Evolutionary conservation across 2,797 vertebrate species (phyloP).

Genomic region (Triplophysa bombifrons): DNA sequence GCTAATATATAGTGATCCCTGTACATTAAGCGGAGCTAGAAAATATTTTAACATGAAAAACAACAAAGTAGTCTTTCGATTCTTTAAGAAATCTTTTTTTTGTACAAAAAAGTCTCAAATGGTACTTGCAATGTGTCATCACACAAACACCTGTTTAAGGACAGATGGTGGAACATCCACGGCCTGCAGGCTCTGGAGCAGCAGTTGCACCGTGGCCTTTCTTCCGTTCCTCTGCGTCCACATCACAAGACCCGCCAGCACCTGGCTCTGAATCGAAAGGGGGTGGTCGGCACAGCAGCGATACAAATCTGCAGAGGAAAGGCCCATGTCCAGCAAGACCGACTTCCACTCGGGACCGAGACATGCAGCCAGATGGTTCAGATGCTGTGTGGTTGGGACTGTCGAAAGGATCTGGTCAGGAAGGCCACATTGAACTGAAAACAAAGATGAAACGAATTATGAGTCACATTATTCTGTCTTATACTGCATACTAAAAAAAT

Average conservation of each 20-base stretch:
- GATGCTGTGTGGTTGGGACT: slow-evolving; percentile 83
- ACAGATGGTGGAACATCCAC: slow-evolving; percentile 77
- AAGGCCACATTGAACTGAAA: slow-evolving; percentile 67
- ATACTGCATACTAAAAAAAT: neutral
- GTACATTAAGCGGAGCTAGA: neutral
- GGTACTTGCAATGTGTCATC: slow-evolving; percentile 39
- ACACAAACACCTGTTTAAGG: slow-evolving; percentile 75
- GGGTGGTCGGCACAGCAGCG: slow-evolving; percentile 84
- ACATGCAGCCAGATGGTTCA: slow-evolving; percentile 81
- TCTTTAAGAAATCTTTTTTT: too few species aligned
- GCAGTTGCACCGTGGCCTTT: slow-evolving; percentile 78
- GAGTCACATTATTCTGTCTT: neutral
- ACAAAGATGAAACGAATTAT: slow-evolving; percentile 12
- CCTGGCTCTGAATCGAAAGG: slow-evolving; percentile 79
- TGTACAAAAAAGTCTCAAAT: too few species aligned
- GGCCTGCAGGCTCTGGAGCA: slow-evolving; percentile 74
- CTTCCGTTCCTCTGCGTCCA: slow-evolving; percentile 84
- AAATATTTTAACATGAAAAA: neutral
- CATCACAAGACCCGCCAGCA: slow-evolving; percentile 81
- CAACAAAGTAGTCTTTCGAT: too few species aligned
- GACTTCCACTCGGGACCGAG: slow-evolving; percentile 87
- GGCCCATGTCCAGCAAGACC: slow-evolving; percentile 83
- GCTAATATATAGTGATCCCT: neutral
- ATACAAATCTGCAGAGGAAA: slow-evolving; percentile 81
- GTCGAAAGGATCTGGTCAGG: slow-evolving; percentile 69